These are phyloP conservation scores for Hylia prasina DNA, from an alignment of 2,113 vertebrate genomes.

Conservation along the genomic window DNA sequence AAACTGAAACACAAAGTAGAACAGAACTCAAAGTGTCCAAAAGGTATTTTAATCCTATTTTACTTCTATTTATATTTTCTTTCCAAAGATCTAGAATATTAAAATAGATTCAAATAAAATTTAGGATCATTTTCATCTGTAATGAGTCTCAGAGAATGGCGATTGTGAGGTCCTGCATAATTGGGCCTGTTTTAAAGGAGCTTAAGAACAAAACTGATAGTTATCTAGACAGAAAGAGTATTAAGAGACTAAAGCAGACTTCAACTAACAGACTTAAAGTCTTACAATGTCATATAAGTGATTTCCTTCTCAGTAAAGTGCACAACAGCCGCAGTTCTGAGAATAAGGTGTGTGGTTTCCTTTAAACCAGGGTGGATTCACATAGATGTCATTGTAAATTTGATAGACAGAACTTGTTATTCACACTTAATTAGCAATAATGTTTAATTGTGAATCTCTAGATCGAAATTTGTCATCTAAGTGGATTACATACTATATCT, in stretches of 20 bases:
- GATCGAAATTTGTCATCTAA: background rate
- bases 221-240: background rate
- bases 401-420: background rate
- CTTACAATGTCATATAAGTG: background rate
- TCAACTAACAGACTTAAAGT: background rate
- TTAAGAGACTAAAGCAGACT: background rate
- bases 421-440: background rate
- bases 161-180: background rate
- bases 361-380: background rate
- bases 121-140: background rate
- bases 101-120: background rate
- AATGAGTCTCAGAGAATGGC: rapidly evolving
- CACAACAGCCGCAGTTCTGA: background rate
- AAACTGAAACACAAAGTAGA: background rate
- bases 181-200: background rate
- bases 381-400: background rate
- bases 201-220: background rate
- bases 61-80: background rate
- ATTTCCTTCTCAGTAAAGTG: background rate
- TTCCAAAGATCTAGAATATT: background rate
- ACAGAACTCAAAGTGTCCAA: background rate
- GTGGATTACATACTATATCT: too few species aligned
- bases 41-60: too few species aligned
- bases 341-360: background rate
- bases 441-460: background rate